Evolutionary conservation across 2,888 invertebrate species (phyloP).

Genomic region (Hoplodrina blanda): DNA sequence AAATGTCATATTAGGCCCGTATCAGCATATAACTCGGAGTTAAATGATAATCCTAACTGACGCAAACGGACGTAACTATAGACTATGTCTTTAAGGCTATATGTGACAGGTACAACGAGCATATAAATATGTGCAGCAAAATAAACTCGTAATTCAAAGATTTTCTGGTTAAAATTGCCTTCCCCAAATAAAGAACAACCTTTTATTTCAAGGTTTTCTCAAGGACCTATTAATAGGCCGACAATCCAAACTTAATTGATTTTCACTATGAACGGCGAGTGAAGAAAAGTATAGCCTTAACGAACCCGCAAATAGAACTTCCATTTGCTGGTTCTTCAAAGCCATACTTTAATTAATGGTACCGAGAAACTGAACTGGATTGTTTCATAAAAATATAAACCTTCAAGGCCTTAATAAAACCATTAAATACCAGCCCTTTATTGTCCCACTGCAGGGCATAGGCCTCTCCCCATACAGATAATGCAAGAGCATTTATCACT

Average conservation of each 20-base stretch:
- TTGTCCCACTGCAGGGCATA: too few species aligned
- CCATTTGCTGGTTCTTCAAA: background rate
- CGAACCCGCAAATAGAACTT: background rate
- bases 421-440: too few species aligned
- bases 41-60: too few species aligned
- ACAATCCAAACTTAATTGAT: background rate
- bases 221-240: conserved; percentile 9
- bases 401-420: background rate
- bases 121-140: too few species aligned
- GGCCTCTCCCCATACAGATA: too few species aligned
- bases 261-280: background rate
- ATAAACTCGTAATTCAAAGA: background rate
- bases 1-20: too few species aligned
- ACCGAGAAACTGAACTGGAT: background rate
- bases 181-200: background rate
- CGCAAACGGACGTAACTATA: too few species aligned
- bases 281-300: background rate
- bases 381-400: background rate
- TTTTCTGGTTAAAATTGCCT: background rate
- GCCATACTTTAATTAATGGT: background rate
- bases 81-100: too few species aligned
- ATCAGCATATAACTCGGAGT: too few species aligned
- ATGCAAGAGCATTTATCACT: too few species aligned
- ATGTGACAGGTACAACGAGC: too few species aligned
- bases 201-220: background rate